phyloP scores from a whole-genome alignment of 1,140 invertebrate species.

The Ceratina australensis region DNA sequence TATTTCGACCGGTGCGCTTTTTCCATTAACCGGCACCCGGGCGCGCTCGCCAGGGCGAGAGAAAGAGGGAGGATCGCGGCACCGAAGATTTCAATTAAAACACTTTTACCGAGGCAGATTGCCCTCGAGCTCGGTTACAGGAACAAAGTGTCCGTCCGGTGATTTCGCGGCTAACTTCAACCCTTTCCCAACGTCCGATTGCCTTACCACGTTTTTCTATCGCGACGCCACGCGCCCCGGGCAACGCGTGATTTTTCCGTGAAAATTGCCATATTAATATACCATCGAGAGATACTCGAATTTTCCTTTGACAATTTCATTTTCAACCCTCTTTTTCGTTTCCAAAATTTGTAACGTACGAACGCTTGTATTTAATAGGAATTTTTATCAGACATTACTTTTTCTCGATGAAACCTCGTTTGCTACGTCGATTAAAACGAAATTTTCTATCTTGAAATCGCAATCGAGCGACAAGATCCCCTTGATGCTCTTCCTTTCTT shows the following conservation, averaged over 20 bases:
- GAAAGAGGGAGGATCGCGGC: neutral
- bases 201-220: constrained; percentile 53
- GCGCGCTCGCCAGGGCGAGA: neutral
- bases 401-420: too few relatives aligned
- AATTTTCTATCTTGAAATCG: constrained; percentile 38
- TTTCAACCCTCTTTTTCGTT: neutral
- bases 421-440: constrained; percentile 37
- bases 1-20: constrained; percentile 25
- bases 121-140: constrained; percentile 6
- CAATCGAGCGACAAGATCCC: neutral
- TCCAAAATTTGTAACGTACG: neutral
- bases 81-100: constrained; percentile 45
- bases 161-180: constrained; percentile 44
- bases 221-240: constrained; percentile 46
- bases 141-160: constrained; percentile 16
- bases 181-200: constrained; percentile 35
- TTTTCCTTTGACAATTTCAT: constrained; percentile 43
- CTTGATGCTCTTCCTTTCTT: neutral
- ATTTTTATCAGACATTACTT: too few relatives aligned
- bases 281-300: constrained; percentile 52
- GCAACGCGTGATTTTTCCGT: constrained; percentile 53
- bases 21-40: constrained; percentile 22
- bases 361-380: too few relatives aligned
- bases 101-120: constrained; percentile 40
- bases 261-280: constrained; percentile 58